A percentile compares a stretch with the other conserved stretches of the same genome.
phyloP scores from a whole-genome alignment of 2,113 vertebrate species.

The Rousettus leschenaultii region DNA sequence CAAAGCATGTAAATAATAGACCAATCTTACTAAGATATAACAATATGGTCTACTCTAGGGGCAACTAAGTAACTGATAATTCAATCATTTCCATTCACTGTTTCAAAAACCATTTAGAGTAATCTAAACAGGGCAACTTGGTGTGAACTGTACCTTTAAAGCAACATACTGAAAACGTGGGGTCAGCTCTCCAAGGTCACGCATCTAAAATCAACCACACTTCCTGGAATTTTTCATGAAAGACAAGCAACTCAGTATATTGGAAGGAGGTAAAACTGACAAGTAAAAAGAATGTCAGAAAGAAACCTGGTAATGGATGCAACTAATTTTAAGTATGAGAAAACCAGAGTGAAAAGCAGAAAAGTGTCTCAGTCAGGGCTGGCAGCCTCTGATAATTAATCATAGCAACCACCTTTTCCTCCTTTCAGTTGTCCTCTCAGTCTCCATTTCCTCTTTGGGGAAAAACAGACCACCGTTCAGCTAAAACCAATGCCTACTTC shows the following conservation, averaged over 20 bases:
- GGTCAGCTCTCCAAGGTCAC: background rate
- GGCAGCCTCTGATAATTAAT: background rate
- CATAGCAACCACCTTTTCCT: background rate
- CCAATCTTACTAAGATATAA: background rate
- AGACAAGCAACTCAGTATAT: background rate
- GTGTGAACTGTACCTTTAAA: background rate
- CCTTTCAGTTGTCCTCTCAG: background rate
- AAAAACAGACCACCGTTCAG: background rate
- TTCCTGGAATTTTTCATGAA: background rate
- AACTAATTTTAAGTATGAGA: conserved; percentile 52
- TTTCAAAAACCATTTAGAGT: background rate
- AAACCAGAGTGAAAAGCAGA: conserved; percentile 18
- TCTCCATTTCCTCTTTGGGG: background rate
- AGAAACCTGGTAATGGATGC: conserved; percentile 5
- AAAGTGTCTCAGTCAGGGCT: background rate
- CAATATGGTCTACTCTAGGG: background rate
- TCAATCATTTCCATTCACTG: background rate
- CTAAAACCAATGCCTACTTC: background rate
- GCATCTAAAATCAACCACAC: background rate
- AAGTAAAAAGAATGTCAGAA: conserved; percentile 31
- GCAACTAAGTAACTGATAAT: background rate
- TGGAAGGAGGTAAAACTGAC: background rate
- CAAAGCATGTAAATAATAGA: background rate
- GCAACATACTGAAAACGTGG: background rate
- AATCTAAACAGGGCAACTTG: background rate